phyloP scores from a whole-genome alignment of 2,113 vertebrate species.

The Micromys minutus region DNA sequence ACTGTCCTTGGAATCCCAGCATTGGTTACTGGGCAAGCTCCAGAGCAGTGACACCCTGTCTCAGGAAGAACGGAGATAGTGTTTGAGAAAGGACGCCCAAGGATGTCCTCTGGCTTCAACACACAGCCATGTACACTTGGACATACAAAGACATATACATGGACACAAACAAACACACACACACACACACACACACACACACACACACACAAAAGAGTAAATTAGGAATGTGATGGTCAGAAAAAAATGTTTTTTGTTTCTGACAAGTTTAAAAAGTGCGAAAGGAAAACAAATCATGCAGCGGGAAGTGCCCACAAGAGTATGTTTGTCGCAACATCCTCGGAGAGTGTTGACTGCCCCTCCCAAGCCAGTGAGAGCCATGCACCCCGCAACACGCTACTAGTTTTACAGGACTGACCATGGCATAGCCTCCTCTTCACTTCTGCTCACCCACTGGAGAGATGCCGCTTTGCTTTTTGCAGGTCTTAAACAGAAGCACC shows the following conservation, averaged over 20 bases:
- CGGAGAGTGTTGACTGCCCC: neutral
- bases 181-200: neutral
- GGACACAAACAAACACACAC: neutral
- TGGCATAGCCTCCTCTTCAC: fast-evolving
- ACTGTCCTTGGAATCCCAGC: neutral
- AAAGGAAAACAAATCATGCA: neutral
- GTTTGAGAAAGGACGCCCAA: neutral
- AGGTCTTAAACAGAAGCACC: neutral
- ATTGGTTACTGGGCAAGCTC: too few relatives aligned
- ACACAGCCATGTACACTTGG: neutral
- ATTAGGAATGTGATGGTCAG: neutral
- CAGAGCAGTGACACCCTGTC: too few relatives aligned
- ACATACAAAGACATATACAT: neutral
- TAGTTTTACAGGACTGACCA: too few relatives aligned
- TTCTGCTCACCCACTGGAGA: neutral
- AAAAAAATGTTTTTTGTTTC: neutral
- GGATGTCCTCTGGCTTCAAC: neutral
- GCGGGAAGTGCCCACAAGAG: fast-evolving
- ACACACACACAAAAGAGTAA: neutral
- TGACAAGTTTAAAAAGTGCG: neutral
- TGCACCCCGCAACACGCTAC: fast-evolving
- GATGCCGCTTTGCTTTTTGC: neutral
- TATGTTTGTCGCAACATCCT: neutral
- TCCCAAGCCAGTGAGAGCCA: too few relatives aligned
- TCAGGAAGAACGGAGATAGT: neutral